Conservation (phyloP, 2,888 invertebrate genomes). For the Lypha dubia region DNA sequence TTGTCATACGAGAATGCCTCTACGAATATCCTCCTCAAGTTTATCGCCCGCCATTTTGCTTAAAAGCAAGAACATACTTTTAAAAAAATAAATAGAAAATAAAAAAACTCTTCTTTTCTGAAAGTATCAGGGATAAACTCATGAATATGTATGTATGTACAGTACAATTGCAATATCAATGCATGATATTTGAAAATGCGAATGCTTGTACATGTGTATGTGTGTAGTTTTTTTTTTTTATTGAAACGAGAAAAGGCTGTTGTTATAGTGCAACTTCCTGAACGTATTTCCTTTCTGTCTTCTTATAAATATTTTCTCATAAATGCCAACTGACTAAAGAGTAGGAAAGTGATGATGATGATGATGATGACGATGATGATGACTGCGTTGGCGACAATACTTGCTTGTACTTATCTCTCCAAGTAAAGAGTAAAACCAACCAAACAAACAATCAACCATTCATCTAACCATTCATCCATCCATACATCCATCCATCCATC, state of each 20-base stretch:
- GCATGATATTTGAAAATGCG: background rate
- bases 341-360: slow-evolving; percentile 15
- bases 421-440: slow-evolving; percentile 50
- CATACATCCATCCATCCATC: slow-evolving; percentile 30
- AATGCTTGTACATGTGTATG: too few relatives aligned
- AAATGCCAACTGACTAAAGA: slow-evolving; percentile 5
- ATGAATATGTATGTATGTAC: background rate
- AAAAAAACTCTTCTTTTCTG: slow-evolving; percentile 46
- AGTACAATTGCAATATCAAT: background rate
- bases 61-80: background rate
- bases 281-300: slow-evolving; percentile 68
- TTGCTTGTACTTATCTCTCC: slow-evolving; percentile 34
- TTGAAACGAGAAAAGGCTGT: slow-evolving; percentile 44
- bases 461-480: slow-evolving; percentile 3
- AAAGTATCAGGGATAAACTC: slow-evolving; percentile 1
- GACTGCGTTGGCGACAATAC: slow-evolving; percentile 35
- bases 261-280: slow-evolving; percentile 69
- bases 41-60: slow-evolving; percentile 47
- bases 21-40: slow-evolving; percentile 10
- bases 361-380: background rate
- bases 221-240: background rate
- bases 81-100: too few relatives aligned
- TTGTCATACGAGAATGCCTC: too few relatives aligned
- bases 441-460: slow-evolving; percentile 34
- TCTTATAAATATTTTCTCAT: slow-evolving; percentile 59